Conservation (phyloP, 1,140 invertebrate species). For the Nasonia giraulti region DNA sequence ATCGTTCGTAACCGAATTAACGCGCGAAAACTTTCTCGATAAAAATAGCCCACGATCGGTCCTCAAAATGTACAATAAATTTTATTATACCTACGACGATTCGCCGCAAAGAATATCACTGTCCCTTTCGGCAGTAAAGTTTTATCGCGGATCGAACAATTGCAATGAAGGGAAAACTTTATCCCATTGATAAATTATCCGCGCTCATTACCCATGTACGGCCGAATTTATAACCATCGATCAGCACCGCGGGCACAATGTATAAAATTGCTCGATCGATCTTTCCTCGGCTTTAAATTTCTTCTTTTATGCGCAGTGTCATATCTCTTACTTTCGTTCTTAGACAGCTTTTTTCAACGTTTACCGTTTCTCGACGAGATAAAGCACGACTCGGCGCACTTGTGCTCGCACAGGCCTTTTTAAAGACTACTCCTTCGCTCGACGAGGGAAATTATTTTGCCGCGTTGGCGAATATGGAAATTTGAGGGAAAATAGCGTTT, state of each 20-base stretch:
- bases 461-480: conserved; percentile 18
- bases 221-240: conserved; percentile 17
- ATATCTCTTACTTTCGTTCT: conserved; percentile 5
- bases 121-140: neutral
- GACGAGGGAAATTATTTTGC: conserved; percentile 21
- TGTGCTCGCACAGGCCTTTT: neutral
- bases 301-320: neutral
- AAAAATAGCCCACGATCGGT: too few species aligned
- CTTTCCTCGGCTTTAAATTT: conserved; percentile 5
- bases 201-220: neutral
- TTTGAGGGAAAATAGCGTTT: neutral
- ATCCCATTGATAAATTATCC: conserved; percentile 19
- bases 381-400: conserved; percentile 37
- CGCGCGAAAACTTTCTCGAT: too few species aligned
- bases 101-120: neutral
- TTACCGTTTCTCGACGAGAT: neutral
- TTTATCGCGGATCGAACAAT: neutral
- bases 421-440: neutral
- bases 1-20: too few species aligned
- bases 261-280: conserved; percentile 17
- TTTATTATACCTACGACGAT: neutral
- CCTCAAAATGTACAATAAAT: neutral
- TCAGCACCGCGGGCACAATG: conserved; percentile 5
- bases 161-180: neutral
- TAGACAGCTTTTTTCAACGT: neutral